These are phyloP conservation scores for Eleginops maclovinus DNA, from an alignment of 2,113 vertebrate genomes.

Conservation along the genomic window DNA sequence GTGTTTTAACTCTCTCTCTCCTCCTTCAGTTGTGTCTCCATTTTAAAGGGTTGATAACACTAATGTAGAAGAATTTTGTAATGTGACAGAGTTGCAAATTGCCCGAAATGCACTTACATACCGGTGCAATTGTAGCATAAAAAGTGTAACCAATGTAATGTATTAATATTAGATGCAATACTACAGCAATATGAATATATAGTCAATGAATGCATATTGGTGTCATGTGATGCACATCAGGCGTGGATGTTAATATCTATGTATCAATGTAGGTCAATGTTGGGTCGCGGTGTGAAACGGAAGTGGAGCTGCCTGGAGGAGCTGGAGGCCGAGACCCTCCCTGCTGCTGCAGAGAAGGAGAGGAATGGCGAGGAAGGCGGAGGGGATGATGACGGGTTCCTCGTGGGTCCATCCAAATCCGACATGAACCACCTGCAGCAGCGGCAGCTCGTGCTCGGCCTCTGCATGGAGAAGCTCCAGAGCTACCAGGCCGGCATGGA, in stretches of 20 bases:
- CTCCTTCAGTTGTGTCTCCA: no score
- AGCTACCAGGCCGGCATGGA: constrained; percentile 86
- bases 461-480: constrained; percentile 90
- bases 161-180: background rate
- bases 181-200: background rate
- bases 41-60: no score
- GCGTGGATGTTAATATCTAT: background rate
- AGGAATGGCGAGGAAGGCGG: background rate
- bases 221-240: no score
- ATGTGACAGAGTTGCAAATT: background rate
- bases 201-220: background rate
- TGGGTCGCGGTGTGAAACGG: constrained; percentile 90
- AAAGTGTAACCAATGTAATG: background rate
- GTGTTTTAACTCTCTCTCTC: no score
- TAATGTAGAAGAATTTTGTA: background rate
- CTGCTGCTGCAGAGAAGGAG: constrained; percentile 74
- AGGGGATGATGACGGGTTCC: background rate
- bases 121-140: background rate
- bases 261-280: constrained; percentile 84
- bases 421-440: constrained; percentile 84
- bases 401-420: constrained; percentile 29
- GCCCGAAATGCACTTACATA: background rate
- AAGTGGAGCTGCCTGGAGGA: constrained; percentile 89
- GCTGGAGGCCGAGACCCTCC: constrained; percentile 81
- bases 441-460: constrained; percentile 88